Conservation (phyloP, 2,113 vertebrate genomes). For the Ranitomeya imitator region DNA sequence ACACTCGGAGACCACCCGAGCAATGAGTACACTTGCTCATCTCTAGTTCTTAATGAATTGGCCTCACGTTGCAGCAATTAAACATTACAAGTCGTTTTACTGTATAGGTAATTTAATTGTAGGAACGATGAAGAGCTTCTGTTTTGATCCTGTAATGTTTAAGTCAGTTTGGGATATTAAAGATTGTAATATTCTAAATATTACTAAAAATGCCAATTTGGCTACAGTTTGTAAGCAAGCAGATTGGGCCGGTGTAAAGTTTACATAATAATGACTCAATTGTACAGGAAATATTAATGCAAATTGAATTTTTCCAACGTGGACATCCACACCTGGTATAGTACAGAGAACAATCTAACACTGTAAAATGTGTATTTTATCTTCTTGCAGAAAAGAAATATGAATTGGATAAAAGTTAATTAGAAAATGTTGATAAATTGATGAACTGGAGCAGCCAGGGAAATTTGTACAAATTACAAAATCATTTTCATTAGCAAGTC, state of each 20-base stretch:
- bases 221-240: not conserved
- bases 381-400: conserved; percentile 45
- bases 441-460: conserved; percentile 55
- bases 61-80: not conserved
- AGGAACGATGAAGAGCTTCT: not conserved
- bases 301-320: not conserved
- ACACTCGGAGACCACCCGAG: too few species aligned
- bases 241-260: conserved; percentile 24
- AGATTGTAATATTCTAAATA: conserved; percentile 9
- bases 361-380: conserved; percentile 42
- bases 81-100: not conserved
- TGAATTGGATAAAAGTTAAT: conserved; percentile 51
- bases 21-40: too few species aligned
- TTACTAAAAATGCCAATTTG: conserved; percentile 30
- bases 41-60: too few species aligned
- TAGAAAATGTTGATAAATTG: conserved; percentile 55
- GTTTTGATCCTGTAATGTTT: not conserved
- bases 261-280: conserved; percentile 40
- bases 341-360: not conserved
- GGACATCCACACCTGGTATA: conserved; percentile 32
- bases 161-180: not conserved
- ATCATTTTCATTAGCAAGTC: conserved; percentile 58
- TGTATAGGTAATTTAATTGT: not conserved
- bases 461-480: conserved; percentile 58
- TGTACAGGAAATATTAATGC: conserved; percentile 33